These are phyloP conservation scores for Hydroisotoma schaefferi DNA, from an alignment of 2,888 invertebrate species.

Conservation along the genomic window DNA sequence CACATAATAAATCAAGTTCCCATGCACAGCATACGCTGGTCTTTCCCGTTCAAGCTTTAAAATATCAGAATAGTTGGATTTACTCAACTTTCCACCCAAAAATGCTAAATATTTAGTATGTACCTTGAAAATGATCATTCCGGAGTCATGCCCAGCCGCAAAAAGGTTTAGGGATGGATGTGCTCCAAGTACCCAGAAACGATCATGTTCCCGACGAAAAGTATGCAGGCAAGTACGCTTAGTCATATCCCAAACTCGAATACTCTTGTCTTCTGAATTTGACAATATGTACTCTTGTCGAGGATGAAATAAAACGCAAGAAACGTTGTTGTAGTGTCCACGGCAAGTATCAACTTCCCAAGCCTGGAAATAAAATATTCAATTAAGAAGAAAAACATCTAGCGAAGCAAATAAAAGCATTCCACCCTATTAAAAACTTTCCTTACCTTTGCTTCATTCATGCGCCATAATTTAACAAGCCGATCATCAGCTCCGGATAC, in stretches of 20 bases:
- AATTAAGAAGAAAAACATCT: background rate
- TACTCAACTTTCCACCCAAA: background rate
- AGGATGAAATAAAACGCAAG: constrained; percentile 95
- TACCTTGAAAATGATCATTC: constrained; percentile 82
- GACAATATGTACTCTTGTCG: constrained; percentile 93
- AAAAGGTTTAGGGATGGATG: constrained; percentile 95
- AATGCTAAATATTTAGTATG: background rate
- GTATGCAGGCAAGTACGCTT: constrained; percentile 88
- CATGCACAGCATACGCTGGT: constrained; percentile 91
- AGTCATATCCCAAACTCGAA: constrained; percentile 98
- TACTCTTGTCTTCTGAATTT: constrained; percentile 96
- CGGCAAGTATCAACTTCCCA: constrained; percentile 99
- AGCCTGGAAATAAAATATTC: constrained; percentile 58
- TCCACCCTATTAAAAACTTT: constrained; percentile 35
- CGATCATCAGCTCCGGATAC: constrained; percentile 99
- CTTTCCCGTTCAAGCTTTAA: constrained; percentile 85
- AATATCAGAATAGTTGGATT: constrained; percentile 38
- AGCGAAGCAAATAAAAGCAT: background rate
- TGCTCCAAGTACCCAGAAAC: constrained; percentile 95
- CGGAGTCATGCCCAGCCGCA: constrained; percentile 98
- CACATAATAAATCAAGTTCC: constrained; percentile 90
- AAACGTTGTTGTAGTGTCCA: constrained; percentile 99
- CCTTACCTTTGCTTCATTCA: constrained; percentile 88
- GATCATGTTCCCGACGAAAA: constrained; percentile 89
- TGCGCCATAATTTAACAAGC: constrained; percentile 95